These are phyloP conservation scores for Drosophila mauritiana DNA, from an alignment of 1,140 invertebrate species.

Conservation along the genomic window DNA sequence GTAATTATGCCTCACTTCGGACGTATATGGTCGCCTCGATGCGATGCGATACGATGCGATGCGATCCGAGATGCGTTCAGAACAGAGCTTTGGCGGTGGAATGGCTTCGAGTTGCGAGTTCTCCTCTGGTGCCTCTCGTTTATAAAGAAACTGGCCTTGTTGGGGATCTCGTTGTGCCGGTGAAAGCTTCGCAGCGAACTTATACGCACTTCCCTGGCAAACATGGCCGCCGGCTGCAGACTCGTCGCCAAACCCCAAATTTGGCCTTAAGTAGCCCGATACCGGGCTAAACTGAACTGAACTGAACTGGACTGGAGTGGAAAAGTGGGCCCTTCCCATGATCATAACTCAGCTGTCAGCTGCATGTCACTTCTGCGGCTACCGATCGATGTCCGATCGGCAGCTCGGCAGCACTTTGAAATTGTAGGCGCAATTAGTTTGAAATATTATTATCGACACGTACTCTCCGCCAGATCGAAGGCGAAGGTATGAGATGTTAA, in stretches of 20 bases:
- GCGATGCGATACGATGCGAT: slow-evolving; percentile 16
- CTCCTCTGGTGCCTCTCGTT: slow-evolving; percentile 16
- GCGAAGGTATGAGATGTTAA: slow-evolving; percentile 18
- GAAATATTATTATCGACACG: slow-evolving; percentile 83
- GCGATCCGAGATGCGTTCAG: slow-evolving; percentile 23
- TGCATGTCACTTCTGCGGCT: slow-evolving; percentile 83
- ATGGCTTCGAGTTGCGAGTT: background rate
- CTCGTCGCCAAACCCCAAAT: slow-evolving; percentile 65
- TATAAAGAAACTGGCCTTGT: slow-evolving; percentile 47
- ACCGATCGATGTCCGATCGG: slow-evolving; percentile 66
- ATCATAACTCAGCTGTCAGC: slow-evolving; percentile 83
- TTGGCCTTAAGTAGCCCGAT: slow-evolving; percentile 65
- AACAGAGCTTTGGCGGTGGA: slow-evolving; percentile 22
- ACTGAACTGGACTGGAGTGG: background rate
- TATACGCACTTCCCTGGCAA: slow-evolving; percentile 68
- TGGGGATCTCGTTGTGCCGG: slow-evolving; percentile 52
- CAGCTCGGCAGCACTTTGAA: slow-evolving; percentile 59
- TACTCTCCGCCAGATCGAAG: slow-evolving; percentile 50
- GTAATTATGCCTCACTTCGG: slow-evolving; percentile 79
- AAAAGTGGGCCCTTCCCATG: slow-evolving; percentile 45
- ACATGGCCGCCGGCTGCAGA: slow-evolving; percentile 70
- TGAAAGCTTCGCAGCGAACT: slow-evolving; percentile 80
- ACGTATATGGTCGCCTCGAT: slow-evolving; percentile 40
- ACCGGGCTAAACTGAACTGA: background rate
- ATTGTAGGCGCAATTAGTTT: slow-evolving; percentile 79